Percentiles rank a stretch among this genome's conserved stretches.
Evolutionary conservation across 1,140 invertebrate genomes (phyloP).

Genomic region (Ruditapes philippinarum): DNA sequence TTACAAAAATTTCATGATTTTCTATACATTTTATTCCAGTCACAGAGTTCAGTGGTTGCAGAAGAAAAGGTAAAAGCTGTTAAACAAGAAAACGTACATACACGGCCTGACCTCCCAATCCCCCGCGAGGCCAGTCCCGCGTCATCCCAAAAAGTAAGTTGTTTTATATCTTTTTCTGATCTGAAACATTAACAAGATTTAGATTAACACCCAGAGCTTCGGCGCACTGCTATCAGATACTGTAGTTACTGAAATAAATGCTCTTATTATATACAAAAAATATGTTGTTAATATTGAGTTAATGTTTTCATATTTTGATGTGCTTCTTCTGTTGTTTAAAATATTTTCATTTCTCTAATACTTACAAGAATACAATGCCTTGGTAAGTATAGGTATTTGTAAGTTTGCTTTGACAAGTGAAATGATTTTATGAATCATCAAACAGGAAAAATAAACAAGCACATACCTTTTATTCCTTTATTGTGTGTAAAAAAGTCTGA

Average conservation of each 20-base stretch:
- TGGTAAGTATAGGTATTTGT: too few species aligned
- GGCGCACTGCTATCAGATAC: conserved; percentile 8
- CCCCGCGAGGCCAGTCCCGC: conserved; percentile 12
- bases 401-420: too few species aligned
- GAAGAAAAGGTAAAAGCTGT: conserved; percentile 69
- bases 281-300: too few species aligned
- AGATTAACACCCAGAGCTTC: conserved; percentile 7
- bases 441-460: too few species aligned
- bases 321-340: too few species aligned
- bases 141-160: conserved; percentile 56
- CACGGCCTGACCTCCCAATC: conserved; percentile 14
- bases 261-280: not conserved
- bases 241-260: not conserved
- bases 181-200: conserved; percentile 7
- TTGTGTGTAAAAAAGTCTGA: too few species aligned
- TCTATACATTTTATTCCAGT: conserved; percentile 5
- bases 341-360: too few species aligned
- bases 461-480: too few species aligned
- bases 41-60: conserved; percentile 17
- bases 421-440: too few species aligned
- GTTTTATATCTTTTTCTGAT: not conserved
- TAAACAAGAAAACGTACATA: conserved; percentile 53
- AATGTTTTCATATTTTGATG: too few species aligned
- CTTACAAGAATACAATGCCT: too few species aligned
- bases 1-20: too few species aligned